phyloP scores from a whole-genome alignment of 2,888 invertebrate genomes.

The Hipparchia sbordonii region DNA sequence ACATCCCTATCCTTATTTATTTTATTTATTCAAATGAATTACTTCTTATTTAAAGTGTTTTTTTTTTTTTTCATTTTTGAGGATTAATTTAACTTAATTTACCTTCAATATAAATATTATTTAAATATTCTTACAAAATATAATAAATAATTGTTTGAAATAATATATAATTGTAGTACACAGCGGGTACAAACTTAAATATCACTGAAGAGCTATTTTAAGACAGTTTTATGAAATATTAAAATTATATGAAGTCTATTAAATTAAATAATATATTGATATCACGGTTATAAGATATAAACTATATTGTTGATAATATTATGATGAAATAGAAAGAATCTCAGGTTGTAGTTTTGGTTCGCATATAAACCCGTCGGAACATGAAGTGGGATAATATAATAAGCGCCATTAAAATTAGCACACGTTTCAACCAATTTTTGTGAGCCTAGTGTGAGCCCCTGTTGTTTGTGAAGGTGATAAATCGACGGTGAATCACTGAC shows the following conservation, averaged over 20 bases:
- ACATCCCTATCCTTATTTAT: not conserved
- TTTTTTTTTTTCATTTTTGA: not conserved
- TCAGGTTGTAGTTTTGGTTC: not conserved
- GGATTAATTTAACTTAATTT: not conserved
- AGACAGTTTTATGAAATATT: conserved; percentile 54
- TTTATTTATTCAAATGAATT: too few relatives aligned
- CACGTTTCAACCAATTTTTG: too few relatives aligned
- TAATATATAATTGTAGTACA: not conserved
- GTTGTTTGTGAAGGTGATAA: too few relatives aligned
- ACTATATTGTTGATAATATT: conserved; percentile 9
- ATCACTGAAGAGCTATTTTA: conserved; percentile 61
- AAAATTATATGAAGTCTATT: conserved; percentile 20
- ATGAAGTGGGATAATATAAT: too few relatives aligned
- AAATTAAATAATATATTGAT: not conserved
- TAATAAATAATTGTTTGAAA: not conserved
- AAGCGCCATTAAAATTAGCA: too few relatives aligned
- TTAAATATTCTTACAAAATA: not conserved
- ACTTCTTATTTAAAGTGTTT: not conserved
- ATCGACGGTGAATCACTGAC: too few relatives aligned
- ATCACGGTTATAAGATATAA: not conserved
- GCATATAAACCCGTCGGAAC: too few relatives aligned
- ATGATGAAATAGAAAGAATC: not conserved
- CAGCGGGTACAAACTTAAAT: conserved; percentile 21
- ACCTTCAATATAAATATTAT: not conserved
- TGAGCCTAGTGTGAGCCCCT: too few relatives aligned